These are phyloP conservation scores for Genyomyrus donnyi DNA, from an alignment of 2,113 vertebrate species.

Conservation along the genomic window DNA sequence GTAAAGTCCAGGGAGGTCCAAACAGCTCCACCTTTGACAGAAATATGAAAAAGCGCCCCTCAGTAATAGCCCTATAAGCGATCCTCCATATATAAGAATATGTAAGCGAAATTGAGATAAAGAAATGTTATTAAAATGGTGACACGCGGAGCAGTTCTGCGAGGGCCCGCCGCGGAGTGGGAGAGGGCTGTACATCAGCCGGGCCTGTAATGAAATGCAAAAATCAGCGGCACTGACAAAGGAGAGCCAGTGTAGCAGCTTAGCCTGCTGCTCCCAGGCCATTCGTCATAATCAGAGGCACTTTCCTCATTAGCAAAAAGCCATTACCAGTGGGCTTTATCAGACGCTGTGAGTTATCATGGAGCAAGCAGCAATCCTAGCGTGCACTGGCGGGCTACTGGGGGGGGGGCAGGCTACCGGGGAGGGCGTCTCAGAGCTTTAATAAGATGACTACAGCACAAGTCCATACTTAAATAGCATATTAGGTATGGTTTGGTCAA, in stretches of 20 bases:
- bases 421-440: not conserved
- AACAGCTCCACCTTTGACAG: slow-evolving; percentile 13
- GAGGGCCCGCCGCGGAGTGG: slow-evolving; percentile 38
- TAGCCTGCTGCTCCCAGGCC: slow-evolving; percentile 87
- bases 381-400: not conserved
- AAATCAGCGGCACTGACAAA: slow-evolving; percentile 77
- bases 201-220: slow-evolving; percentile 85
- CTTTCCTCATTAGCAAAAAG: slow-evolving; percentile 96
- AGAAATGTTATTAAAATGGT: slow-evolving; percentile 73
- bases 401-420: not conserved
- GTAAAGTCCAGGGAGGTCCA: not conserved
- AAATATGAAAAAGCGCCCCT: slow-evolving; percentile 51
- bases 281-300: slow-evolving; percentile 92
- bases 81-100: slow-evolving; percentile 45
- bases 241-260: slow-evolving; percentile 83
- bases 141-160: slow-evolving; percentile 55
- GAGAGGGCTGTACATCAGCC: slow-evolving; percentile 67
- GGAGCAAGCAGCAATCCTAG: slow-evolving; percentile 8
- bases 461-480: slow-evolving; percentile 3
- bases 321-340: slow-evolving; percentile 89
- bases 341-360: slow-evolving; percentile 78
- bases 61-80: slow-evolving; percentile 55
- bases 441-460: not conserved
- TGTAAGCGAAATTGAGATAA: slow-evolving; percentile 62
- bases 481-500: not conserved